Evolutionary conservation across 1,140 invertebrate genomes (phyloP).

Genomic region (Macrotrachela quadricornifera): DNA sequence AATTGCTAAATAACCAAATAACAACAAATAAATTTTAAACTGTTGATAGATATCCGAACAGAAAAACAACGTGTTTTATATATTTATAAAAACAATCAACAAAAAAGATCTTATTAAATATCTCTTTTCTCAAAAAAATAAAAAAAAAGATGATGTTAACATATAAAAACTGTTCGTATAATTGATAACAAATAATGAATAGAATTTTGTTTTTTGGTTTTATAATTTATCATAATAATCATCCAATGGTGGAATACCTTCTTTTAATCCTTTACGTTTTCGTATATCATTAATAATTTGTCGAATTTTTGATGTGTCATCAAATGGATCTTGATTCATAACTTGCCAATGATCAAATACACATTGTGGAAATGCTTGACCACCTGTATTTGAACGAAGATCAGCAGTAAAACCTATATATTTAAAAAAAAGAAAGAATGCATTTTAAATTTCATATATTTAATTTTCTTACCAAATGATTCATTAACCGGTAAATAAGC

Average conservation of each 20-base stretch:
- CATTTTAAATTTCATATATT: too few relatives aligned
- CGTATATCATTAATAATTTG: constrained; percentile 72
- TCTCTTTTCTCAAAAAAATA: too few relatives aligned
- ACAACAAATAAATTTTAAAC: too few relatives aligned
- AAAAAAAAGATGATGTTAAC: too few relatives aligned
- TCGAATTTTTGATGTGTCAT: constrained; percentile 53
- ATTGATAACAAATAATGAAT: too few relatives aligned
- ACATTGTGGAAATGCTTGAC: constrained; percentile 98
- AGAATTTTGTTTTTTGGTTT: too few relatives aligned
- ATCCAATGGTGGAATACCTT: constrained; percentile 70
- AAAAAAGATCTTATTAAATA: too few relatives aligned
- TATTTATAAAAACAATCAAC: too few relatives aligned
- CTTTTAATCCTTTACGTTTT: constrained; percentile 96
- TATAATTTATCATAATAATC: constrained; percentile 54
- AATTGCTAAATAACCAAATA: too few relatives aligned
- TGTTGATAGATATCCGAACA: too few relatives aligned
- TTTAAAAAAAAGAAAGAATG: constrained; percentile 6
- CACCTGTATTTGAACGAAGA: constrained; percentile 87
- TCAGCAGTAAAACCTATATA: constrained; percentile 71
- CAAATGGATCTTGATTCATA: constrained; percentile 65
- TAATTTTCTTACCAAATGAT: constrained; percentile 53
- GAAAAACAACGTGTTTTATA: too few relatives aligned
- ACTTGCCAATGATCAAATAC: constrained; percentile 99
- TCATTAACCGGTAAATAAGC: constrained; percentile 95
- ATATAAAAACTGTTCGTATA: too few relatives aligned